phyloP scores from a whole-genome alignment of 2,888 invertebrate species.

The Parnassius mnemosyne region DNA sequence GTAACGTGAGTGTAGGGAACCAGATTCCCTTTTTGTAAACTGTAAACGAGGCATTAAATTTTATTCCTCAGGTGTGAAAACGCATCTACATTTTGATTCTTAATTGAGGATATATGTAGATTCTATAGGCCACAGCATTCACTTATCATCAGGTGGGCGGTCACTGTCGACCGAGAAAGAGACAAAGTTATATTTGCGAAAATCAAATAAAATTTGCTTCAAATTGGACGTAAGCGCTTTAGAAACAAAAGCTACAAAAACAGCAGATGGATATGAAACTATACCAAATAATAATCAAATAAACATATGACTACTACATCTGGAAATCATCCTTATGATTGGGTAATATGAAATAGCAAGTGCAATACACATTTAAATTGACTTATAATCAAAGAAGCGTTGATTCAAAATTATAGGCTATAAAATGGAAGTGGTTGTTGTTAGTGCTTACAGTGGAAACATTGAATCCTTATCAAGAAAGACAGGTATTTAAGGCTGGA shows the following conservation, averaged over 20 bases:
- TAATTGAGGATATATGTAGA: too few relatives aligned
- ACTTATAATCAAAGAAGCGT: constrained; percentile 9
- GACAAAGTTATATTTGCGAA: background rate
- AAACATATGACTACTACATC: background rate
- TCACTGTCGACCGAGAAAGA: constrained; percentile 3
- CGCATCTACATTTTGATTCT: too few relatives aligned
- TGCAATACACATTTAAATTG: background rate
- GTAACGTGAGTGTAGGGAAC: too few relatives aligned
- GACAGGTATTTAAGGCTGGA: constrained; percentile 18
- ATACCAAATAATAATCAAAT: background rate
- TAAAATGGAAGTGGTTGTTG: constrained; percentile 11
- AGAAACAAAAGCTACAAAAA: background rate
- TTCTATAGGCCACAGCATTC: too few relatives aligned
- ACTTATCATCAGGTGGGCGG: background rate
- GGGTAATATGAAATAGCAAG: background rate
- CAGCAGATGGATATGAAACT: background rate
- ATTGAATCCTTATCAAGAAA: constrained; percentile 19
- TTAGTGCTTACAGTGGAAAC: constrained; percentile 5
- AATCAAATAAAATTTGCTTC: background rate
- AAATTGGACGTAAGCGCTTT: background rate
- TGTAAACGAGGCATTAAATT: too few relatives aligned
- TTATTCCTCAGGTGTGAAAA: too few relatives aligned
- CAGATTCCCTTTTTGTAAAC: too few relatives aligned
- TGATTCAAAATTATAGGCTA: constrained; percentile 4
- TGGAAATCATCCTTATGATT: constrained; percentile 6